Evolutionary conservation across 1,140 invertebrate species (phyloP).

Genomic region (Microplitis mediator): DNA sequence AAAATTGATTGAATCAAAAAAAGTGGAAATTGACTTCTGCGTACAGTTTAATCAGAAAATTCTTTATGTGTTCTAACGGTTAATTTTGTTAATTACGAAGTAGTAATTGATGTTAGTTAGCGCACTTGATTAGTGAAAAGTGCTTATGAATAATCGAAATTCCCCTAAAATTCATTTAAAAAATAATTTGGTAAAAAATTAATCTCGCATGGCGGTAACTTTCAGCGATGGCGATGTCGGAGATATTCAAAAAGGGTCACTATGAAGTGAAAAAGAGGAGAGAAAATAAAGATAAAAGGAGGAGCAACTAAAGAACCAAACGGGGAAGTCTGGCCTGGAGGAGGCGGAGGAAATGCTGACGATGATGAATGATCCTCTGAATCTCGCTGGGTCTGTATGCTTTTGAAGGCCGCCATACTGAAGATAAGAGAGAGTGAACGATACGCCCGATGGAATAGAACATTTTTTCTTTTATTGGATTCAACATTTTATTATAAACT

Average conservation of each 20-base stretch:
- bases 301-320: constrained; percentile 30
- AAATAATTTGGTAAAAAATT: constrained; percentile 14
- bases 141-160: not conserved
- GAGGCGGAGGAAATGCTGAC: constrained; percentile 49
- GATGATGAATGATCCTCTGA: constrained; percentile 57
- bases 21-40: too few relatives aligned
- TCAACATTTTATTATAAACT: not conserved
- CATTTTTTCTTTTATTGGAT: too few relatives aligned
- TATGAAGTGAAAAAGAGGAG: constrained; percentile 28
- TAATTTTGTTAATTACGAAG: too few relatives aligned
- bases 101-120: too few relatives aligned
- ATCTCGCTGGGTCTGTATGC: constrained; percentile 47
- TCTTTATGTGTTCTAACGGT: too few relatives aligned
- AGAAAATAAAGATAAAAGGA: constrained; percentile 19
- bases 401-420: constrained; percentile 42
- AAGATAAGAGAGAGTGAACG: constrained; percentile 10
- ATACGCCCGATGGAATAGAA: constrained; percentile 6
- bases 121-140: too few relatives aligned
- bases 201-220: constrained; percentile 13
- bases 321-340: constrained; percentile 30
- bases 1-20: too few relatives aligned
- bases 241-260: constrained; percentile 44
- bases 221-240: constrained; percentile 47
- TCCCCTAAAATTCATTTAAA: not conserved
- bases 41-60: too few relatives aligned